phyloP scores from a whole-genome alignment of 2,888 invertebrate genomes.

The Catocala sponsa region DNA sequence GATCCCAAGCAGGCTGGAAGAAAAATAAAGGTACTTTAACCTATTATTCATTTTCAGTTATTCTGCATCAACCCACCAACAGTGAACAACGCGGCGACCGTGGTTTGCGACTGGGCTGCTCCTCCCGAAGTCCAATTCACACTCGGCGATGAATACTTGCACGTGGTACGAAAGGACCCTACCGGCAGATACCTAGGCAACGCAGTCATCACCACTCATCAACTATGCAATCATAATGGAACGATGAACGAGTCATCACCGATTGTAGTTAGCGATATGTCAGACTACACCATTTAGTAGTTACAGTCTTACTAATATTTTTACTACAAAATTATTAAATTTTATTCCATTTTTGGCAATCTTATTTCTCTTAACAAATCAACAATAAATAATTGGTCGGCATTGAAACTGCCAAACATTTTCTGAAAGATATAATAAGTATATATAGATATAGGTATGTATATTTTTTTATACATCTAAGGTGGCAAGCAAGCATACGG shows the following conservation, averaged over 20 bases:
- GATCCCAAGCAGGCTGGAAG: too few species aligned
- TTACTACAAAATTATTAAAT: too few species aligned
- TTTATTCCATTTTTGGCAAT: too few species aligned
- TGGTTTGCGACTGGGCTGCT: conserved; percentile 78
- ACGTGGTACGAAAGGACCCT: conserved; percentile 75
- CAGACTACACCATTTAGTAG: neutral
- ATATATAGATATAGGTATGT: too few species aligned
- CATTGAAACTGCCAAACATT: too few species aligned
- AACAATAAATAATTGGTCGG: too few species aligned
- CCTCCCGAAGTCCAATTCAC: conserved; percentile 77
- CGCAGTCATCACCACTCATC: conserved; percentile 75
- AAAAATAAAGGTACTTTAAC: too few species aligned
- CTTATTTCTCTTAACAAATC: too few species aligned
- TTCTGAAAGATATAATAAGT: too few species aligned
- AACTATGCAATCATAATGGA: conserved; percentile 69
- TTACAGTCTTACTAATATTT: neutral
- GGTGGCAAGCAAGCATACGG: too few species aligned
- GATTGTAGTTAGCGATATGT: conserved; percentile 3
- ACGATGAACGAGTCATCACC: neutral
- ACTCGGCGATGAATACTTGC: conserved; percentile 75
- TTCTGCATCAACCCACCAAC: conserved; percentile 73
- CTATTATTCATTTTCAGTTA: conserved; percentile 61
- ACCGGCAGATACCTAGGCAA: conserved; percentile 68
- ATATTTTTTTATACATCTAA: too few species aligned
- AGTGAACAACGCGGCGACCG: conserved; percentile 69